A percentile compares a stretch with the other conserved stretches of the same genome.
Evolutionary conservation across 2,888 invertebrate species (phyloP).

Genomic region (Pollenia angustigena): DNA sequence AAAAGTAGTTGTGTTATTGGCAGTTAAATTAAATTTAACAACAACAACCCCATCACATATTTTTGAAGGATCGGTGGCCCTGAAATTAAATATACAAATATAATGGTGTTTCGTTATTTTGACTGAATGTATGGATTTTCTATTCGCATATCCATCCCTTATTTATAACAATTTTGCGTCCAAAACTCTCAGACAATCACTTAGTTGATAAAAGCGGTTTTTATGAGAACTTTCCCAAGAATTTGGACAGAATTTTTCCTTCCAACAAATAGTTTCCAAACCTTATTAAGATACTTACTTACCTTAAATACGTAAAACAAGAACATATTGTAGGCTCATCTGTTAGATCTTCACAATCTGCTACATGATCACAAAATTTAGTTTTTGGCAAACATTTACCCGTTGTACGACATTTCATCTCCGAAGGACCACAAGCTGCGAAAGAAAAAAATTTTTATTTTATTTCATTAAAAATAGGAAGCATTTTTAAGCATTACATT

Average conservation of each 20-base stretch:
- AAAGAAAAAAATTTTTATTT: conserved; percentile 1
- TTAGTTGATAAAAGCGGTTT: no score
- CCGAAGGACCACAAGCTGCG: conserved; percentile 87
- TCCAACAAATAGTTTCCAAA: background rate
- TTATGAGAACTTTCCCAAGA: no score
- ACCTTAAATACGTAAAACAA: conserved; percentile 88
- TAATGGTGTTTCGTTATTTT: background rate
- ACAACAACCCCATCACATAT: conserved; percentile 91
- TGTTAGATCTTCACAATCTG: conserved; percentile 89
- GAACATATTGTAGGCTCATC: conserved; percentile 89
- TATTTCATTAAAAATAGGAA: background rate
- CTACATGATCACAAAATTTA: conserved; percentile 87
- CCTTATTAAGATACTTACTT: conserved; percentile 33
- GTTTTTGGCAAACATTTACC: conserved; percentile 89
- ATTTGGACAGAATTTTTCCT: no score
- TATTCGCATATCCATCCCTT: no score
- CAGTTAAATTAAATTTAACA: no score
- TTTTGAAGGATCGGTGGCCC: conserved; percentile 87
- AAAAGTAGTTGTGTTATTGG: no score
- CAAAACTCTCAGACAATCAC: no score
- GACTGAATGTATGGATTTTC: background rate
- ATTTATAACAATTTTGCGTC: no score
- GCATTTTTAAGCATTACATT: conserved; percentile 72
- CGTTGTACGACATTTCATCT: conserved; percentile 88
- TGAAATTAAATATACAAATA: conserved; percentile 61